Evolutionary conservation across 2,797 vertebrate genomes (phyloP).

Genomic region (Muscicapa striata): DNA sequence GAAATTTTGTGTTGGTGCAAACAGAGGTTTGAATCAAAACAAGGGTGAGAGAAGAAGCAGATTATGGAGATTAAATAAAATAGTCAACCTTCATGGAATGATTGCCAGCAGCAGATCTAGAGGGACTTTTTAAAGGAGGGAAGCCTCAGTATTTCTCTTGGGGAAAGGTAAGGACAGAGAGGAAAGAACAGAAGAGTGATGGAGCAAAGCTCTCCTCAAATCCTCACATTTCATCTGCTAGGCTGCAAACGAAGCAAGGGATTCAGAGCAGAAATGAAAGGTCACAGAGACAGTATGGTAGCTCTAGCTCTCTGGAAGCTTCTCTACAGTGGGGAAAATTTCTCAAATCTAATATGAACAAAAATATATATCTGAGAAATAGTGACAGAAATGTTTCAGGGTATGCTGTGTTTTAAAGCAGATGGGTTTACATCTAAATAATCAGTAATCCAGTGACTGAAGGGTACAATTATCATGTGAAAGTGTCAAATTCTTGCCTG

Average conservation of each 20-base stretch:
- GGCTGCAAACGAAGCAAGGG: not conserved
- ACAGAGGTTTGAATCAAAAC: not conserved
- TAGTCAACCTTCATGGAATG: not conserved
- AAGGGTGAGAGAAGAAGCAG: not conserved
- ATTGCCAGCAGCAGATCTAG: not conserved
- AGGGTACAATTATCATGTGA: accelerated
- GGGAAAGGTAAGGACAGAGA: not conserved
- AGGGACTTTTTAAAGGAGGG: not conserved
- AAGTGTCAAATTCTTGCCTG: not conserved
- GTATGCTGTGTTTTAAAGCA: not conserved
- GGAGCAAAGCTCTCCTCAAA: not conserved
- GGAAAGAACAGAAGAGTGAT: not conserved
- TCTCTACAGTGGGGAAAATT: not conserved
- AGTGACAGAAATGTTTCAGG: not conserved
- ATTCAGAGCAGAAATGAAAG: not conserved
- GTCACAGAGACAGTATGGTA: not conserved
- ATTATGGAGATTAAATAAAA: not conserved
- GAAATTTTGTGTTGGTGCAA: not conserved
- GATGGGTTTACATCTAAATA: not conserved
- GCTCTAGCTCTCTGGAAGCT: not conserved
- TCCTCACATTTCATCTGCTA: not conserved
- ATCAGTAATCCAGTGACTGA: accelerated
- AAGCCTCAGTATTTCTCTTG: not conserved
- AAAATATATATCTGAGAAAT: not conserved
- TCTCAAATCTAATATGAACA: not conserved